These are phyloP conservation scores for Bergia sp. DNA, from an alignment of 92 coral and sea anemone genomes.

Conservation along the genomic window DNA sequence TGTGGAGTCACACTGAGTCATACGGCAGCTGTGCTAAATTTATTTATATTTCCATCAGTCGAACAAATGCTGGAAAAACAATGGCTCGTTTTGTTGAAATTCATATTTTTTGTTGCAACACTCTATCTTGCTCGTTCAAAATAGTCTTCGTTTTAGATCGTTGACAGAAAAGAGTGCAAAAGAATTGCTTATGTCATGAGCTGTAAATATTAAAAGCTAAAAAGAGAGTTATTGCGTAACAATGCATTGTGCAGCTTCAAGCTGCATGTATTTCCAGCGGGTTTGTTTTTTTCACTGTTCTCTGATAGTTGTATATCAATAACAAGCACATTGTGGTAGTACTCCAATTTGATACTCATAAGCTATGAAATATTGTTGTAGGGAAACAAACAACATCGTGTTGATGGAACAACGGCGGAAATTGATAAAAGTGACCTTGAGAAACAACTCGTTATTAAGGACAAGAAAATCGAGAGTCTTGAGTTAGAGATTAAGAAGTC, in stretches of 20 bases:
- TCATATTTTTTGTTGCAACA: no score
- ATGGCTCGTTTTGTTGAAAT: background rate
- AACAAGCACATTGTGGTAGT: background rate
- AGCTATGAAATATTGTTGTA: background rate
- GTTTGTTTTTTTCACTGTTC: background rate
- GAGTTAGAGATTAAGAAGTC: constrained; percentile 60
- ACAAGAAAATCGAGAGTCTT: constrained; percentile 62
- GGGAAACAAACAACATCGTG: constrained; percentile 18
- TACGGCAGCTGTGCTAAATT: background rate
- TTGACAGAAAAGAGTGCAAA: background rate
- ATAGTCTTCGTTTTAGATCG: background rate
- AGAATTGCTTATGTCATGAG: background rate
- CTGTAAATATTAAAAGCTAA: background rate
- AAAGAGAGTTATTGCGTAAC: background rate
- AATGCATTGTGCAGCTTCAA: background rate
- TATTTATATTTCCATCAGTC: no score
- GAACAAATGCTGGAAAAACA: no score
- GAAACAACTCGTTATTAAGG: constrained; percentile 59
- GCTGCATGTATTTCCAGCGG: no score
- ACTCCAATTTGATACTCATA: constrained; percentile 15
- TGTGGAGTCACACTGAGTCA: background rate
- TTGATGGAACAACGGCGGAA: constrained; percentile 22
- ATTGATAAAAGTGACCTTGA: constrained; percentile 50
- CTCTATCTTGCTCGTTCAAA: no score
- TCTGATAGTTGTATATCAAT: background rate